Percentiles rank a stretch among this genome's conserved stretches.
Evolutionary conservation across 2,888 invertebrate genomes (phyloP).

Genomic region (Galeruca laticollis): DNA sequence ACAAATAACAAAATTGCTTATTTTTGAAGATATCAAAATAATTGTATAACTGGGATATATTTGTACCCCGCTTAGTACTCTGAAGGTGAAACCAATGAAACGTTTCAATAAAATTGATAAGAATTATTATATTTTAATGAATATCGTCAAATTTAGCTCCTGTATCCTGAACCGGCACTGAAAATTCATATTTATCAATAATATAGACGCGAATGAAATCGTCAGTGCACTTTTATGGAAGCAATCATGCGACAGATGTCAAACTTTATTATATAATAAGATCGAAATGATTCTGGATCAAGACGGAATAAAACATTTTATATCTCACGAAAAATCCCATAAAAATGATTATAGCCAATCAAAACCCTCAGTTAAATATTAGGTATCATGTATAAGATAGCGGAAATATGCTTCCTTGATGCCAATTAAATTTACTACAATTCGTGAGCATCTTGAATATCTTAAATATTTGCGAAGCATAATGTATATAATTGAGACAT

Average conservation of each 20-base stretch:
- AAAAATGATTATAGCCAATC: slow-evolving; percentile 32
- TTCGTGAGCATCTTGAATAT: too few relatives aligned
- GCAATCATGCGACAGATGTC: slow-evolving; percentile 56
- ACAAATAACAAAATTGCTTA: too few relatives aligned
- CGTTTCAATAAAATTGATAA: too few relatives aligned
- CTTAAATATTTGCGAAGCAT: too few relatives aligned
- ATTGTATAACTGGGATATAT: too few relatives aligned
- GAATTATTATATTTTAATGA: too few relatives aligned
- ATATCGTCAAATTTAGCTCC: not conserved
- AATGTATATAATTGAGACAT: not conserved
- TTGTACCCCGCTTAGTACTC: too few relatives aligned
- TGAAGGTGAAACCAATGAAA: too few relatives aligned
- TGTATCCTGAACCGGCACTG: not conserved
- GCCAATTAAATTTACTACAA: too few relatives aligned
- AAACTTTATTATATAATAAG: slow-evolving; percentile 56
- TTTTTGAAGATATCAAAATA: too few relatives aligned
- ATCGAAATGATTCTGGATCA: slow-evolving; percentile 52
- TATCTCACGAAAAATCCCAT: slow-evolving; percentile 22
- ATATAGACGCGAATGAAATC: slow-evolving; percentile 31
- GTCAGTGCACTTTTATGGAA: slow-evolving; percentile 51
- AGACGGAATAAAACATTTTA: slow-evolving; percentile 54
- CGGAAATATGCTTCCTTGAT: too few relatives aligned
- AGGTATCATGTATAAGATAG: slow-evolving; percentile 3
- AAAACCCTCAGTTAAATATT: slow-evolving; percentile 29
- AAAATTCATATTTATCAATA: slow-evolving; percentile 14